Base-by-base conservation (phyloP, 1,140 invertebrate species). In the Rhynchophorus ferrugineus region DNA sequence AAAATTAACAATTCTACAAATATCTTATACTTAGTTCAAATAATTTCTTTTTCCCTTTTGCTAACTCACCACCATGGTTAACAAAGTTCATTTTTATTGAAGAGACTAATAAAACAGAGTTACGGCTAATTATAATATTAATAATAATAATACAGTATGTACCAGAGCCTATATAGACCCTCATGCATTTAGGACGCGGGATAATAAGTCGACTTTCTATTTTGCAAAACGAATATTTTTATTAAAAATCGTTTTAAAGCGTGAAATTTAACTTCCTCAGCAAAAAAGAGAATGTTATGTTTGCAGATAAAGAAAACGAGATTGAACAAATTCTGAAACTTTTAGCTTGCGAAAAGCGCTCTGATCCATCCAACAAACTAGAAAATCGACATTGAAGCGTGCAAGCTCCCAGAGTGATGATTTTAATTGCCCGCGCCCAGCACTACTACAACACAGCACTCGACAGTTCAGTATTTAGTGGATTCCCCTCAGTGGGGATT, bases 131-230 rank as follows among this genome's bases (percentile, higher is more conserved):
- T 57, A 62, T 62, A 62, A 62, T 63, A 60, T 56, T 64, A 60
- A 64, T 64, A 62, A 59, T 62, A 61, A 64, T 64, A 65, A 65
- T 65, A 65, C 63, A 65, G 54, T 65, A 65, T 65, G 63, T 65
- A 65, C 63, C 49, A 49, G 63, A 46, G 53, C 36, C 33, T 42
- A 29, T 18, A 22, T 19, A 35, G 38, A 35, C 50, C 44, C 49
- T 17, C 43, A 45, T 53, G 50, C 50, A 53, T 17, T 19, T 33
- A 35, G 43, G 52, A 45, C 44, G 52, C 45, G 52, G 52, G 39
- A 37, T 33, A n/a, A 18, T 11, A 8, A 36, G 13, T 18, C 18
- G 3, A 21, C 7, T 36, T 34, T 19, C 48, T 14, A 29, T 21
- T 17, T 22, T 43, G 35, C 22, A 21, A n/a, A 5, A 13, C 3